Conservation (phyloP, 1,140 invertebrate genomes). For the Mizuhopecten yessoensis region DNA sequence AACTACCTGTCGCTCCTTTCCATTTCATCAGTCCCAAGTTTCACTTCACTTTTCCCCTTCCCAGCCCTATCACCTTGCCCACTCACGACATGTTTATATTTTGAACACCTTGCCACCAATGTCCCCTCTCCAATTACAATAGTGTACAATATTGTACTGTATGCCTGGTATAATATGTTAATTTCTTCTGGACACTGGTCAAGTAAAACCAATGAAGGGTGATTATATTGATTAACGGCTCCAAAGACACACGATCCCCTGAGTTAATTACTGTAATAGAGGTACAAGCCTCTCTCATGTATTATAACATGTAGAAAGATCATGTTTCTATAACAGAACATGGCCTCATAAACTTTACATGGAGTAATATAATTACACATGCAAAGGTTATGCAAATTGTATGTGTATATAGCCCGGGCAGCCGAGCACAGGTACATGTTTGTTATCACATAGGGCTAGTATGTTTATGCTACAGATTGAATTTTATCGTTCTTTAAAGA, state of each 20-base stretch:
- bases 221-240: background rate
- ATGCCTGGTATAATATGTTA: too few relatives aligned
- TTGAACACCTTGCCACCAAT: too few relatives aligned
- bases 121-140: too few relatives aligned
- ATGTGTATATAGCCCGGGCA: background rate
- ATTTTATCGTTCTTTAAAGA: too few relatives aligned
- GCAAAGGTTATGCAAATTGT: background rate
- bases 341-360: conserved; percentile 15
- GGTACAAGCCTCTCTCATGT: background rate
- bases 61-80: too few relatives aligned
- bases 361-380: background rate
- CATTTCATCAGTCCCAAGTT: too few relatives aligned
- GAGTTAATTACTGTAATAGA: background rate
- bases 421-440: background rate
- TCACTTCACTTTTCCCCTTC: too few relatives aligned
- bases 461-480: too few relatives aligned
- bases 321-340: background rate
- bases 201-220: background rate
- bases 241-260: background rate
- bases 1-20: too few relatives aligned
- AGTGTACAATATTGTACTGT: background rate
- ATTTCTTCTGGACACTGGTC: background rate
- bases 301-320: background rate
- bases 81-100: too few relatives aligned
- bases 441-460: background rate